Conservation (phyloP, 2,888 invertebrate species). For the Aspidiotus rigidus region DNA sequence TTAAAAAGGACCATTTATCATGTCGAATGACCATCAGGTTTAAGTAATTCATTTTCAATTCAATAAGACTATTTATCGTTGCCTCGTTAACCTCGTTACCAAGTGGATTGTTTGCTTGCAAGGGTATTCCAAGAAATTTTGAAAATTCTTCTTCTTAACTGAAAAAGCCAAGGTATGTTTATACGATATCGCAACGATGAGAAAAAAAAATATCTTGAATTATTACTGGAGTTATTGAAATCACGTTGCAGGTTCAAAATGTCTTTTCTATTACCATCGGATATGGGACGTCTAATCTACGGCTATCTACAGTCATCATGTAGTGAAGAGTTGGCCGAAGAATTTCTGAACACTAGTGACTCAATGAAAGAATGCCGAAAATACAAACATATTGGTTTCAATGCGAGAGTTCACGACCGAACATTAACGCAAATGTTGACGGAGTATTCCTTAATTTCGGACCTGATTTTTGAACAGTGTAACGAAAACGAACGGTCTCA, state of each 20-base stretch:
- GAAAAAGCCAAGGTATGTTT: no score
- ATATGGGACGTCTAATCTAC: constrained; percentile 25
- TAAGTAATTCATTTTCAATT: no score
- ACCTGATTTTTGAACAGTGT: constrained; percentile 15
- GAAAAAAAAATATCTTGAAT: no score
- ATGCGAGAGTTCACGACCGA: constrained; percentile 20
- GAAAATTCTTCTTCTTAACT: no score
- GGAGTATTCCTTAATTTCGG: constrained; percentile 20
- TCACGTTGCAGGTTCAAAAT: not conserved
- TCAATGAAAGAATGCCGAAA: constrained; percentile 22
- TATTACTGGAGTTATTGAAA: no score
- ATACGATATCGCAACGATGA: no score
- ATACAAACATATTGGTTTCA: constrained; percentile 12
- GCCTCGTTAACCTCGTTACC: no score
- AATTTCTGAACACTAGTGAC: constrained; percentile 11
- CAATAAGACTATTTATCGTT: no score
- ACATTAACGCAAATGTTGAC: constrained; percentile 13
- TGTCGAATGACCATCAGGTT: no score
- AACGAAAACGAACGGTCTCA: constrained; percentile 8
- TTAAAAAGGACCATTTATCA: no score
- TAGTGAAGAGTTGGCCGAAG: constrained; percentile 14
- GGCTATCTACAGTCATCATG: constrained; percentile 9
- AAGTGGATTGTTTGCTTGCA: no score
- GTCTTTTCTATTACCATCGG: constrained; percentile 21
- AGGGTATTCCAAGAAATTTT: no score